These are phyloP conservation scores for Limanda limanda DNA, from an alignment of 2,113 vertebrate species.

Conservation along the genomic window DNA sequence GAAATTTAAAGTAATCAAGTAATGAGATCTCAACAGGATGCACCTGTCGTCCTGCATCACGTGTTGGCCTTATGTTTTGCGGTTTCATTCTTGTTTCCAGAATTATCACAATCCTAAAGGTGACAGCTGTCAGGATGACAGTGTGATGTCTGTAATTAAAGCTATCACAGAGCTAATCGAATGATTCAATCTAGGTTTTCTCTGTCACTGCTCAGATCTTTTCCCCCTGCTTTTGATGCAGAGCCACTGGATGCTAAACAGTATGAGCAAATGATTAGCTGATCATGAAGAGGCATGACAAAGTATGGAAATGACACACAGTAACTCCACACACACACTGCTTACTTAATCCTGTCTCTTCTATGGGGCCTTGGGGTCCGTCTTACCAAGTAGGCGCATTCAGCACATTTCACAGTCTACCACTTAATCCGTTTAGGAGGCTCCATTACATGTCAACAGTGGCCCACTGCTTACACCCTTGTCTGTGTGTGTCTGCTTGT, in stretches of 20 bases:
- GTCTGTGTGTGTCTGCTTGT: slow-evolving; percentile 11
- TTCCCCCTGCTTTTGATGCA: slow-evolving; percentile 13
- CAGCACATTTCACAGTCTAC: slow-evolving; percentile 76
- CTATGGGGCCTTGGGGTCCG: slow-evolving; percentile 55
- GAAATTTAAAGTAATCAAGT: too few species aligned
- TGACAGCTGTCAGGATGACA: too few species aligned
- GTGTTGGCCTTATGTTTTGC: too few species aligned
- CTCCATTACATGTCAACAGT: slow-evolving; percentile 71
- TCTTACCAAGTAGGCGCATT: slow-evolving; percentile 62
- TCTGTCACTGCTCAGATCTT: too few species aligned
- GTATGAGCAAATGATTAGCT: slow-evolving; percentile 33
- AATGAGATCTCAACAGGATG: too few species aligned
- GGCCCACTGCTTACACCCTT: slow-evolving; percentile 47
- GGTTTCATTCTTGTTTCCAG: too few species aligned
- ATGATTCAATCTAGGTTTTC: too few species aligned
- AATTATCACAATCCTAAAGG: too few species aligned
- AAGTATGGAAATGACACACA: slow-evolving; percentile 39
- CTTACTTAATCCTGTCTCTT: slow-evolving; percentile 68
- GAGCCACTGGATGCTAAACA: slow-evolving; percentile 21
- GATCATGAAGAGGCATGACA: slow-evolving; percentile 32
- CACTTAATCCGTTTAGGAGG: slow-evolving; percentile 76
- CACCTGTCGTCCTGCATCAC: too few species aligned
- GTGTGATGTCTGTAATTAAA: too few species aligned
- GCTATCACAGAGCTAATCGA: too few species aligned
- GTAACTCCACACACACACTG: not conserved